phyloP scores from a whole-genome alignment of 2,113 vertebrate species.

The Pangasianodon hypophthalmus region DNA sequence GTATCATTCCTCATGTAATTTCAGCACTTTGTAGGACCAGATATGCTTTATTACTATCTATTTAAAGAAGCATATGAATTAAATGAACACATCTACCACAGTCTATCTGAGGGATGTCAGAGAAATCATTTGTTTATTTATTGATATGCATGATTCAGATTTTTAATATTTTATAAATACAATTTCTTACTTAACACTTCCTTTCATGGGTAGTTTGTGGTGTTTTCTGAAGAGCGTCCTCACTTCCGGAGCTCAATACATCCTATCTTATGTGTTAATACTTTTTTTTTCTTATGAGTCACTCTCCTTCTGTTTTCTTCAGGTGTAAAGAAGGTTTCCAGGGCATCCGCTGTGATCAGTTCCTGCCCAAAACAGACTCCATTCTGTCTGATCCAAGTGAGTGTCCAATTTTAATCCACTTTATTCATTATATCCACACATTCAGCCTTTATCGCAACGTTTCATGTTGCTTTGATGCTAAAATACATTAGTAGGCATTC shows the following conservation, averaged over 20 bases:
- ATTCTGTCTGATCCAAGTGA: slow-evolving; percentile 97
- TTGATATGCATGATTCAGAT: not conserved
- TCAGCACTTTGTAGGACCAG: not conserved
- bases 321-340: slow-evolving; percentile 99
- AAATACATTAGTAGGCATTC: not conserved
- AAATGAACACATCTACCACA: not conserved
- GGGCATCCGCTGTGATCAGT: slow-evolving; percentile 97
- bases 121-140: not conserved
- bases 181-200: not conserved
- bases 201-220: not conserved
- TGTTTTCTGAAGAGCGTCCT: not conserved
- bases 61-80: not conserved
- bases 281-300: not conserved
- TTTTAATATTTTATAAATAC: not conserved
- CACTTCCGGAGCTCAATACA: not conserved
- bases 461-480: slow-evolving; percentile 9
- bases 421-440: slow-evolving; percentile 10
- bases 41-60: not conserved
- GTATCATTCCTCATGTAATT: not conserved
- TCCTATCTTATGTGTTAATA: not conserved
- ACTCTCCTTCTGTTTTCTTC: slow-evolving; percentile 46
- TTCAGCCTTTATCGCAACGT: not conserved
- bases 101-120: not conserved
- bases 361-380: slow-evolving; percentile 98
- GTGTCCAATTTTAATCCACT: slow-evolving; percentile 58